Base-by-base conservation (phyloP, 1,140 invertebrate species). In the Penaeus japonicus region DNA sequence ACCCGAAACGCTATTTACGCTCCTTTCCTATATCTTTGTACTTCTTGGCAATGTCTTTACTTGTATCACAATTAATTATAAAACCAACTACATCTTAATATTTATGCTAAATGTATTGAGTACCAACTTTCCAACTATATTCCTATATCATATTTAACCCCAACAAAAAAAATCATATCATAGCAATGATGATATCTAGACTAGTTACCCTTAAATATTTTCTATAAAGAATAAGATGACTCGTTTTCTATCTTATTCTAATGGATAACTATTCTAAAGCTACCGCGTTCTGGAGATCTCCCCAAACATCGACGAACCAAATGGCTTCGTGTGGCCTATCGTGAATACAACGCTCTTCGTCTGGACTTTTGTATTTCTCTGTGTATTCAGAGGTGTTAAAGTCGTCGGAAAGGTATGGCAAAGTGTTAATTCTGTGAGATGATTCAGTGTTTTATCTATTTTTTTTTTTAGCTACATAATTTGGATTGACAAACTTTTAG, bases 381-480 rank as follows among this genome's bases (percentile, higher is more conserved):
- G 82, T 39, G 73, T 89, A 53, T 90, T 89, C 85, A 90, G 84
- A 57, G 89, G 90, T n/a, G 75, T 90, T 47, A 85, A 85, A 54
- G 92, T 93, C 0, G 89, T 80, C 70, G 92, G 92, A 0, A 92
- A 92, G 86, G 91, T 91, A 70, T 39, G 35, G 30, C 10, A 2
- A 77, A 35, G n/a, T 77, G 0, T 22, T 17, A 59, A 53, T 12
- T 17, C 27, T 27, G 7, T 18, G 4, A 59, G 7, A 30, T 55
- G 18, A 4, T n/a, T n/a, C 47, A 18, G 18, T 5, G 0, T 57
- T n/a, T n/a, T n/a, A n/a, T n/a, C n/a, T n/a, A n/a, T n/a, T n/a
- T n/a, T n/a, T n/a, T n/a, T n/a, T n/a, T n/a, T n/a, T n/a, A n/a
- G n/a, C n/a, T 18, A 65, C 7, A 10, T 0, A 17, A 10, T 65